Percentiles rank a stretch among this genome's conserved stretches.
Evolutionary conservation across 2,888 invertebrate species (phyloP).

Genomic region (Steromphala cineraria): DNA sequence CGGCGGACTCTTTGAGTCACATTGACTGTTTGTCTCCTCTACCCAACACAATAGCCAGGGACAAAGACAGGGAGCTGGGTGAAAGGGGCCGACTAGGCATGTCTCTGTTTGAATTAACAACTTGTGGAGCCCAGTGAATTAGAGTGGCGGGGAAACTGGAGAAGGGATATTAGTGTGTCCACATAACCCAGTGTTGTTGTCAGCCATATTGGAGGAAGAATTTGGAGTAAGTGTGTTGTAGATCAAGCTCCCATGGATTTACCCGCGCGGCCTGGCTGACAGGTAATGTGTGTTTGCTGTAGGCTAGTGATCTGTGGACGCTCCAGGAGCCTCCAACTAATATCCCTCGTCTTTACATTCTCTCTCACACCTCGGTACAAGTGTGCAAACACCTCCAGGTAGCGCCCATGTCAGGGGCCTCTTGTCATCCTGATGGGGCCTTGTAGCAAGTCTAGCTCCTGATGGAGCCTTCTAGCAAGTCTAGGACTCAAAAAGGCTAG

Average conservation of each 20-base stretch:
- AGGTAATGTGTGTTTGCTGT: background rate
- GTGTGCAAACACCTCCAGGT: background rate
- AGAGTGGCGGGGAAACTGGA: background rate
- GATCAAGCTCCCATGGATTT: background rate
- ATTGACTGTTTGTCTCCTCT: background rate
- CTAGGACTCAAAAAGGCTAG: too few species aligned
- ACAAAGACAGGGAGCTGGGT: background rate
- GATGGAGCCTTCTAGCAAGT: too few species aligned
- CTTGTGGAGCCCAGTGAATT: background rate
- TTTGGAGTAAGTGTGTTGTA: background rate
- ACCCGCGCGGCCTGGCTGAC: background rate
- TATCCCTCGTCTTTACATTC: background rate
- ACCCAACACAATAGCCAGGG: background rate
- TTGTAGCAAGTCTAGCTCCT: too few species aligned
- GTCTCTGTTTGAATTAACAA: conserved; percentile 1
- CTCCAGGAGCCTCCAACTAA: background rate
- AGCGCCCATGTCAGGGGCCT: background rate
- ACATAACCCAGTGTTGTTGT: background rate
- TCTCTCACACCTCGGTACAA: background rate
- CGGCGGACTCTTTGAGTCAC: background rate
- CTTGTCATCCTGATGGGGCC: too few species aligned
- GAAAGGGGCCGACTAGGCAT: background rate
- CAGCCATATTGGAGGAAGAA: background rate
- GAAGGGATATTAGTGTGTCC: background rate
- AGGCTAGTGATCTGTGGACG: background rate